A percentile compares a stretch with the other conserved stretches of the same genome.
Evolutionary conservation across 2,113 vertebrate species (phyloP).

Genomic region (Psophia crepitans): DNA sequence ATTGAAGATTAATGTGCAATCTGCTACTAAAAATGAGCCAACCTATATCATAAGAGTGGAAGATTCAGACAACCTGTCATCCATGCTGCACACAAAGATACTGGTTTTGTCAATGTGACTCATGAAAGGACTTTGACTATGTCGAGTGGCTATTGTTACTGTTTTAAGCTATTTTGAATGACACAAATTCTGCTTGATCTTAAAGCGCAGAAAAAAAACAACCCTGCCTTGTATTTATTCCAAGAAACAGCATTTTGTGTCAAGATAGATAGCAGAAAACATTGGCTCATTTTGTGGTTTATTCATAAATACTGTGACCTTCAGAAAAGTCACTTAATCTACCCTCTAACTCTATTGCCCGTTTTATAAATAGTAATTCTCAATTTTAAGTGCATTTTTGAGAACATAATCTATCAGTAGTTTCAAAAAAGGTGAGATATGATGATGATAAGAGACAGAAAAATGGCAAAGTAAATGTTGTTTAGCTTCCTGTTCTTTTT

Average conservation of each 20-base stretch:
- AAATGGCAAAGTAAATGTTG: neutral
- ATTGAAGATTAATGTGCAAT: neutral
- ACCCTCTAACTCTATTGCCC: neutral
- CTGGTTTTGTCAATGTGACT: neutral
- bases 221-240: neutral
- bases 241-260: neutral
- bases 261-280: neutral
- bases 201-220: neutral
- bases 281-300: neutral
- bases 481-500: neutral
- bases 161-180: neutral
- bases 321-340: conserved; percentile 34
- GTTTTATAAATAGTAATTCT: conserved; percentile 17
- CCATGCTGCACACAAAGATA: neutral
- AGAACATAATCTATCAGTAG: neutral
- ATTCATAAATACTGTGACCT: conserved; percentile 23
- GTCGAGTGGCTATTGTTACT: neutral
- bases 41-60: neutral
- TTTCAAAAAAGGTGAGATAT: neutral
- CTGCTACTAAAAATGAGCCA: neutral
- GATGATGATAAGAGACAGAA: neutral
- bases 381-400: neutral
- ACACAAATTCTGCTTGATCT: neutral
- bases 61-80: neutral
- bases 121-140: neutral